Conservation (phyloP, 2,113 vertebrate genomes). For the Chaenocephalus aceratus region DNA sequence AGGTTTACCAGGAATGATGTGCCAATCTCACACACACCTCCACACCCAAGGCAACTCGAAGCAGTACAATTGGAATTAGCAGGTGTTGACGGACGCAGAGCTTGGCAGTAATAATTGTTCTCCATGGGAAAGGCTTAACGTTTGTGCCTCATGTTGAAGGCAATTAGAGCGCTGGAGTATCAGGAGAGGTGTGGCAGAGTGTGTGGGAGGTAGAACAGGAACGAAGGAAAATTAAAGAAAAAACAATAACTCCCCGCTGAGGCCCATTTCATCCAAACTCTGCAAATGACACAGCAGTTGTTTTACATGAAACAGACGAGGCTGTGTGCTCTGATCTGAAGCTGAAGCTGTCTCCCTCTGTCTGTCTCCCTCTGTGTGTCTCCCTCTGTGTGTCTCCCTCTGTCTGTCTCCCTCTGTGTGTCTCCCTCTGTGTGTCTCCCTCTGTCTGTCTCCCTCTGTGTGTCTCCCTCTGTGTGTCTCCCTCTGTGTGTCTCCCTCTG, state of each 20-base stretch:
- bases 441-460: no score
- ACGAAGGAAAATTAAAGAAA: slow-evolving; percentile 3
- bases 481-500: no score
- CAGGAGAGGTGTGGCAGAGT: slow-evolving; percentile 24
- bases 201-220: slow-evolving; percentile 49
- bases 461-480: no score
- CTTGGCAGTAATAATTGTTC: slow-evolving; percentile 46
- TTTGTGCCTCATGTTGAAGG: slow-evolving; percentile 64
- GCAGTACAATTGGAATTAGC: slow-evolving; percentile 48
- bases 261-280: slow-evolving; percentile 32
- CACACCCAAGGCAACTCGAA: slow-evolving; percentile 21
- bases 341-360: slow-evolving; percentile 1
- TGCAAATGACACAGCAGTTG: slow-evolving; percentile 9
- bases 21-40: slow-evolving; percentile 46
- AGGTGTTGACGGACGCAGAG: slow-evolving; percentile 51
- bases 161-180: slow-evolving; percentile 56
- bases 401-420: no score
- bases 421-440: no score
- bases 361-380: no score
- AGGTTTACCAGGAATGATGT: slow-evolving; percentile 23
- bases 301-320: slow-evolving; percentile 51
- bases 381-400: no score
- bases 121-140: slow-evolving; percentile 9
- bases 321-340: slow-evolving; percentile 22
- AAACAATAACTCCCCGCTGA: neutral